These are phyloP conservation scores for Diprion similis DNA, from an alignment of 1,140 invertebrate species.

Conservation along the genomic window DNA sequence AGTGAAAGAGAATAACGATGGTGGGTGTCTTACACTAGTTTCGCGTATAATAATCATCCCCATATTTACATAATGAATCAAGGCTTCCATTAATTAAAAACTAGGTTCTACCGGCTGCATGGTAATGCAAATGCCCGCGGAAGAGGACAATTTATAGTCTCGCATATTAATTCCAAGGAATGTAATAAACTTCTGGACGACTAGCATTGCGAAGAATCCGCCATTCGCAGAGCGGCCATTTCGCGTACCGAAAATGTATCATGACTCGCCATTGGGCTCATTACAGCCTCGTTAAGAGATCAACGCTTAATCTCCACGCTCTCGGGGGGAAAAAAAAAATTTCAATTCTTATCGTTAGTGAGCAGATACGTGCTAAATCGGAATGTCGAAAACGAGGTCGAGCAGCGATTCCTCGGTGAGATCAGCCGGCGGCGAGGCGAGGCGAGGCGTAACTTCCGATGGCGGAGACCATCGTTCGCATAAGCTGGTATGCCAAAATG, in stretches of 20 bases:
- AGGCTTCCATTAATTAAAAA: conserved; percentile 48
- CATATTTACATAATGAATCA: conserved; percentile 53
- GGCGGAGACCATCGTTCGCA: conserved; percentile 30
- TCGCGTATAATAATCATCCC: background rate
- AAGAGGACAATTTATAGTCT: conserved; percentile 35
- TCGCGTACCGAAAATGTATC: background rate
- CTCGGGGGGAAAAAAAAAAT: conserved; percentile 21
- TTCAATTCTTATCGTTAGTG: background rate
- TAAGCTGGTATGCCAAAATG: conserved; percentile 61
- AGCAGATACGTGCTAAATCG: conserved; percentile 40
- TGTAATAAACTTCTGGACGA: background rate
- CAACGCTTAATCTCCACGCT: background rate
- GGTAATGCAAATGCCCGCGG: conserved; percentile 39
- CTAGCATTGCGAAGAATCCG: no score
- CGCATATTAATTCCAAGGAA: conserved; percentile 40
- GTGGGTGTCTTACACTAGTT: background rate
- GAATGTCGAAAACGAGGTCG: conserved; percentile 49
- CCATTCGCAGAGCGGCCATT: background rate
- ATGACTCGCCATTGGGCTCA: conserved; percentile 12
- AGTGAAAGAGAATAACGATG: no score
- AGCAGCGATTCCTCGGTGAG: conserved; percentile 52
- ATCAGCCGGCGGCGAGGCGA: conserved; percentile 41
- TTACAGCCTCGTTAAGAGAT: background rate
- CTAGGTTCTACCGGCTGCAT: conserved; percentile 35
- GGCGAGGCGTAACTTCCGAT: conserved; percentile 42